Base-by-base conservation (phyloP, 2,113 vertebrate species). In the Cervus canadensis region DNA sequence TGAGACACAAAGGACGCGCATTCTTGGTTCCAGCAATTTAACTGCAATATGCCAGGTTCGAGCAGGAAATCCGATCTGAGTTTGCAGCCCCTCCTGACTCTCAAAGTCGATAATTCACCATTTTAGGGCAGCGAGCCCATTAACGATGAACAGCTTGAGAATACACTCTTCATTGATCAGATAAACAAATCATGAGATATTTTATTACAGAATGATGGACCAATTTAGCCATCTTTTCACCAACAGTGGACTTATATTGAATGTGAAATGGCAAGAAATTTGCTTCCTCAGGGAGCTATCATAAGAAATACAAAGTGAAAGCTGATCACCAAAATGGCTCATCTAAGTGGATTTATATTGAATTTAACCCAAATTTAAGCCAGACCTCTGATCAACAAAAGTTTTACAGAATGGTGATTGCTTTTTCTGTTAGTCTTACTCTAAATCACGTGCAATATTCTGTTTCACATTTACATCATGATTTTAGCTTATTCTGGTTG, bases 131-230 rank as follows among this genome's bases (percentile, higher is more conserved):
- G 98, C 97, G 98, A 99, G 98, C 98, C 99, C 99, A 99, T 99
- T 99, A 99, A 99, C 99, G 98, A 98, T 13, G 98, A 98, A 98
- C 99, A 99, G 99, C 99, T 99, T 99, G 99, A 98, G 98, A 98
- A 98, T 98, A 98, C 98, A 98, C 99, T 99, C 98, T 96, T 92
- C 99, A 99, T 99, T 99, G 99, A 99, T 99, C 99, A 99, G 99
- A 99, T 99, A 99, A 99, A 99, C 99, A 99, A 98, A 99, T 98
- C 99, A 98, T 98, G 98, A 99, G 99, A 99, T 98, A 99, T 99
- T 99, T 98, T 98, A 98, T 99, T 99, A 99, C 98, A 98, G 98
- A 98, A 98, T 45, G 98, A 98, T 30, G 84, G 96, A 95, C 97
- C 97, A 98, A 98, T 98, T 99, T 98, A 99, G 98, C 97, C 96